phyloP scores from a whole-genome alignment of 2,888 invertebrate genomes.

The Trypoxylon attenuatum region DNA sequence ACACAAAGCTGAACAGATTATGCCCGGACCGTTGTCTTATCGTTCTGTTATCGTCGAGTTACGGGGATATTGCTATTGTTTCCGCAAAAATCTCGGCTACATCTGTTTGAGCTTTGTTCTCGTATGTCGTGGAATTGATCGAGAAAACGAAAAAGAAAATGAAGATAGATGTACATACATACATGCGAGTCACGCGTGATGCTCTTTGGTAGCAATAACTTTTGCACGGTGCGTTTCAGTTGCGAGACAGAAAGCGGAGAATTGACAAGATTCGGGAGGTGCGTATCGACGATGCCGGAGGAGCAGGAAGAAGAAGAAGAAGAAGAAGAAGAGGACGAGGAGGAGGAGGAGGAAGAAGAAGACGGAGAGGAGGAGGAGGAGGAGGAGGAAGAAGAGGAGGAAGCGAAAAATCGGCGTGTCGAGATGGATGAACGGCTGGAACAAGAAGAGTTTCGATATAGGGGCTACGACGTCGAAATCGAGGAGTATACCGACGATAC shows the following conservation, averaged over 20 bases:
- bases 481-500: conserved; percentile 71
- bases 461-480: conserved; percentile 68
- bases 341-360: conserved; percentile 57
- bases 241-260: conserved; percentile 14
- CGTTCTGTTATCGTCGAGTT: too few species aligned
- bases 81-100: too few species aligned
- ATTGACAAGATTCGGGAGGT: conserved; percentile 55
- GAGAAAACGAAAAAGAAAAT: too few species aligned
- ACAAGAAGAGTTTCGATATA: conserved; percentile 67
- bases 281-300: conserved; percentile 67
- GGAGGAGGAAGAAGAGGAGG: conserved; percentile 43
- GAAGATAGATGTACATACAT: too few species aligned
- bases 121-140: too few species aligned
- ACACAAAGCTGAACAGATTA: too few species aligned
- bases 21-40: too few species aligned
- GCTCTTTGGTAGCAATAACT: too few species aligned
- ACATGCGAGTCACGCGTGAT: too few species aligned
- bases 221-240: background rate
- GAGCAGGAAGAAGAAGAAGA: conserved; percentile 68
- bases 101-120: too few species aligned
- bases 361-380: conserved; percentile 64
- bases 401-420: background rate
- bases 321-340: conserved; percentile 50
- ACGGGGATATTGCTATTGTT: too few species aligned
- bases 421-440: conserved; percentile 58